Percentiles rank a stretch among this genome's conserved stretches.
phyloP scores from a whole-genome alignment of 2,888 invertebrate genomes.

The Epirrhoe alternata region DNA sequence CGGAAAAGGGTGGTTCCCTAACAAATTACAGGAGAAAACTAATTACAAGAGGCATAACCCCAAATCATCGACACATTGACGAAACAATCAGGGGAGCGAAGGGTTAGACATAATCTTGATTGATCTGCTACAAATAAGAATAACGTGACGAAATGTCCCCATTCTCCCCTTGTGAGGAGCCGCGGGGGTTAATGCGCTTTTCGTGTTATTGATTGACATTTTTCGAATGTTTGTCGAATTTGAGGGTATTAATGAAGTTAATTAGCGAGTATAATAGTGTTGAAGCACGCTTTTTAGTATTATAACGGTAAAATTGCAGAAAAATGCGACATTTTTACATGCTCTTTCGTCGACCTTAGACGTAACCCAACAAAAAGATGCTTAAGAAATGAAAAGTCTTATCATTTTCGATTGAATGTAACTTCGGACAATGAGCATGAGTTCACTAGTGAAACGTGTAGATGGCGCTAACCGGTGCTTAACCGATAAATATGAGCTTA shows the following conservation, averaged over 20 bases:
- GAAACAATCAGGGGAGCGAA: slow-evolving; percentile 72
- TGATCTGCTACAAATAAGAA: slow-evolving; percentile 80
- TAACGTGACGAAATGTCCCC: slow-evolving; percentile 46
- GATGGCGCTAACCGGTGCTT: too few relatives aligned
- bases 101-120: slow-evolving; percentile 83
- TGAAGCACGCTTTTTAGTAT: slow-evolving; percentile 11
- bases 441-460: too few relatives aligned
- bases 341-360: too few relatives aligned
- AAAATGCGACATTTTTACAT: not conserved
- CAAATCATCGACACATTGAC: slow-evolving; percentile 76
- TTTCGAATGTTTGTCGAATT: slow-evolving; percentile 21
- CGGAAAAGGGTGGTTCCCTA: slow-evolving; percentile 18
- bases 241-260: slow-evolving; percentile 16
- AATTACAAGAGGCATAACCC: slow-evolving; percentile 62
- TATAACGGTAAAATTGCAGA: too few relatives aligned
- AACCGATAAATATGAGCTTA: too few relatives aligned
- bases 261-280: slow-evolving; percentile 13
- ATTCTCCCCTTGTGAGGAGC: slow-evolving; percentile 30
- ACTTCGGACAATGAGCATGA: too few relatives aligned
- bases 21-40: slow-evolving; percentile 54
- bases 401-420: too few relatives aligned
- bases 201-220: slow-evolving; percentile 36
- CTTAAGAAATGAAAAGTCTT: too few relatives aligned
- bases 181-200: slow-evolving; percentile 42
- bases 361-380: too few relatives aligned